Conservation (phyloP, 2,113 vertebrate genomes). For the Felis catus region F.catus_Fca126_mat1.0 CM031413.1:72844001-72844500, state of each 20-base stretch:
- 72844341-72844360: neutral
- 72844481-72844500: neutral
- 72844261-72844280: neutral
- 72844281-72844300: neutral
- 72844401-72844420: neutral
- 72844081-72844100: neutral
- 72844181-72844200: neutral
- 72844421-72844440: neutral
- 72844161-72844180: neutral
- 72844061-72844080: neutral
- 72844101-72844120: neutral
- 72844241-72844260: neutral
- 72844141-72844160: neutral
- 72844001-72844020: conserved; percentile 58
- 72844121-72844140: neutral
- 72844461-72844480: neutral
- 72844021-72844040: conserved; percentile 45
- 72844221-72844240: conserved; percentile 28
- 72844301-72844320: neutral
- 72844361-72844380: neutral
- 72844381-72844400: neutral
- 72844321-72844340: neutral
- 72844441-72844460: neutral
- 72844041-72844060: conserved; percentile 6
- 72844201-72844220: neutral